Conservation (phyloP, 2,797 vertebrate genomes). For the Valencia hispanica region DNA sequence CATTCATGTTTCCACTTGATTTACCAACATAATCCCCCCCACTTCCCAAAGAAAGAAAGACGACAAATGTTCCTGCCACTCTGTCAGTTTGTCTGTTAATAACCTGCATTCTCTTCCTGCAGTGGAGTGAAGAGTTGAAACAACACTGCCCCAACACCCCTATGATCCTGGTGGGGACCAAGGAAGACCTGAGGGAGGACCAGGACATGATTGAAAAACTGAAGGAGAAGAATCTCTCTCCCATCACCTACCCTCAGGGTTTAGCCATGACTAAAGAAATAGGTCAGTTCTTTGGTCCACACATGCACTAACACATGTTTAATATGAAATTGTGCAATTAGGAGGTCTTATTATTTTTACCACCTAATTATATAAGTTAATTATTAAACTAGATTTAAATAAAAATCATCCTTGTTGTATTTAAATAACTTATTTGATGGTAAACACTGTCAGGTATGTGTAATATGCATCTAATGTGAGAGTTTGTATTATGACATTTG, state of each 20-base stretch:
- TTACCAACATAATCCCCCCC: too few relatives aligned
- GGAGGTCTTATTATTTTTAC: neutral
- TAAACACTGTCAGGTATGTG: neutral
- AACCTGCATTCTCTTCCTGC: constrained; percentile 1
- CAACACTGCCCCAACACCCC: constrained; percentile 8
- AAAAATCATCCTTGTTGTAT: too few relatives aligned
- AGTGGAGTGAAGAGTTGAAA: constrained; percentile 7
- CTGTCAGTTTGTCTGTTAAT: neutral
- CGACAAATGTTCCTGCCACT: neutral
- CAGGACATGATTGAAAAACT: constrained; percentile 6
- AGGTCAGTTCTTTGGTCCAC: neutral
- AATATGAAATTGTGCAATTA: neutral
- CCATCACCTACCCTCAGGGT: neutral
- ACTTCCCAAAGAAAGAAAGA: neutral
- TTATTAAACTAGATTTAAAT: neutral
- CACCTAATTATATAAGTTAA: too few relatives aligned
- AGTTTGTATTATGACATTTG: neutral
- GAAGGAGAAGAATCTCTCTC: constrained; percentile 1
- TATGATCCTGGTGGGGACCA: constrained; percentile 11
- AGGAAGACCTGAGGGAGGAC: constrained; percentile 3
- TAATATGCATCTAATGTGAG: neutral
- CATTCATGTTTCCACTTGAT: too few relatives aligned
- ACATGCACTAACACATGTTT: neutral
- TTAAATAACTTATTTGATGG: neutral
- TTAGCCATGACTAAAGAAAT: constrained; percentile 8